Conservation (phyloP, 2,888 invertebrate genomes). For the Schrankia costaestrigalis region DNA sequence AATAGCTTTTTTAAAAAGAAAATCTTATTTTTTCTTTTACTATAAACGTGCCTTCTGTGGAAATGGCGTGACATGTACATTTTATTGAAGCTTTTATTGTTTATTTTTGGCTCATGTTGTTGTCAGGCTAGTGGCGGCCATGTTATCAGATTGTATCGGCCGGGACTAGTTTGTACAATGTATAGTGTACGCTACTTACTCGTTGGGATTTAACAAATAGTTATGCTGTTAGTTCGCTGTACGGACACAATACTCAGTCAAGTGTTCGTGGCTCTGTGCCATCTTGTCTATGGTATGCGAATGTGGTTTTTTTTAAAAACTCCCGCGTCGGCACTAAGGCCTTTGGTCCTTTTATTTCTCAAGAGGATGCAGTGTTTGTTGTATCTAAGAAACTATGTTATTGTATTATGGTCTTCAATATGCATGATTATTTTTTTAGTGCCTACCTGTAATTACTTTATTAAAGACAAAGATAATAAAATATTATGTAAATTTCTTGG, state of each 20-base stretch:
- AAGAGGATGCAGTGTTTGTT: conserved; percentile 59
- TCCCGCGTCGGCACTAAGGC: conserved; percentile 32
- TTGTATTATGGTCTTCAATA: conserved; percentile 78
- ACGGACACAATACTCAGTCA: conserved; percentile 37
- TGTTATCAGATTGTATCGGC: conserved; percentile 9
- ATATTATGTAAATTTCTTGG: conserved; percentile 69
- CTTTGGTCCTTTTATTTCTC: conserved; percentile 31
- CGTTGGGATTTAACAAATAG: conserved; percentile 25
- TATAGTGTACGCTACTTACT: conserved; percentile 27
- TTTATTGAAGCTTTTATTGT: conserved; percentile 53
- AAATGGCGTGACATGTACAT: conserved; percentile 55
- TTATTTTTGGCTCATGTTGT: conserved; percentile 44
- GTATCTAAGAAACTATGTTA: conserved; percentile 75
- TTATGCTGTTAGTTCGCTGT: conserved; percentile 22
- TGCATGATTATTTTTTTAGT: conserved; percentile 81
- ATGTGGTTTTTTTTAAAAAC: conserved; percentile 9
- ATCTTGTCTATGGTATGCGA: conserved; percentile 23
- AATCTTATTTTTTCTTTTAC: conserved; percentile 51
- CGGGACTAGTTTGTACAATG: conserved; percentile 18
- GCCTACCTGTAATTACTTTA: conserved; percentile 81
- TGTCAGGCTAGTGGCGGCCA: conserved; percentile 19
- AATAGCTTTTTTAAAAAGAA: conserved; percentile 72
- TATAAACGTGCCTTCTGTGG: conserved; percentile 74
- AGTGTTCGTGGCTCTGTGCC: conserved; percentile 34
- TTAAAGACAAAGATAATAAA: conserved; percentile 81